Evolutionary conservation across 2,888 invertebrate genomes (phyloP).

Genomic region (Sceliomorpha sp.): DNA sequence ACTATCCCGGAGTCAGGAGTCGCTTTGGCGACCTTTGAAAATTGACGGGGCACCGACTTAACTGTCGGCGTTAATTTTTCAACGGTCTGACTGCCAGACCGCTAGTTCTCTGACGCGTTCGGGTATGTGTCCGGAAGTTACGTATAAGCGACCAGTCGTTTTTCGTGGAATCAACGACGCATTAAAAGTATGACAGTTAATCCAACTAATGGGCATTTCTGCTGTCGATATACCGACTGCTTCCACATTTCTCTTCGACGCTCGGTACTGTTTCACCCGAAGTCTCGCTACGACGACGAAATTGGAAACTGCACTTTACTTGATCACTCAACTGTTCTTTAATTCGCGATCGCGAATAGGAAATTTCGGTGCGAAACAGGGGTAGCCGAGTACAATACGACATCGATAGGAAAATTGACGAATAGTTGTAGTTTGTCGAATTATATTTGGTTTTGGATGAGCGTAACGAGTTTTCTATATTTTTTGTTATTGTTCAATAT

Average conservation of each 20-base stretch:
- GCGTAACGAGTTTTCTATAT: too few species aligned
- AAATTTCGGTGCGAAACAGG: conserved; percentile 27
- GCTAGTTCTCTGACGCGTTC: conserved; percentile 43
- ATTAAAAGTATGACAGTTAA: conserved; percentile 68
- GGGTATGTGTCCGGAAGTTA: conserved; percentile 50
- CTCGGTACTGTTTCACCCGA: conserved; percentile 44
- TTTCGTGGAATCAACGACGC: conserved; percentile 56
- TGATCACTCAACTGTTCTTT: conserved; percentile 68
- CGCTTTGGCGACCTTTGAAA: conserved; percentile 33
- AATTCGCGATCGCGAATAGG: conserved; percentile 42
- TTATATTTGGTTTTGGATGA: too few species aligned
- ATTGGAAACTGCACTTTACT: conserved; percentile 72
- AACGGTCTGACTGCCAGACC: conserved; percentile 23
- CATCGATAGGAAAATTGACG: too few species aligned
- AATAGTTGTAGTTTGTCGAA: too few species aligned
- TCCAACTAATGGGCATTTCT: conserved; percentile 72
- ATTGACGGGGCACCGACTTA: conserved; percentile 50
- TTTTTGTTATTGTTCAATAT: too few species aligned
- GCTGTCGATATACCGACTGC: conserved; percentile 56
- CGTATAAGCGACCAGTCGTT: conserved; percentile 49
- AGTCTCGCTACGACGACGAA: conserved; percentile 49
- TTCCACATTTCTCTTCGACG: conserved; percentile 49
- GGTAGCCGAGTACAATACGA: too few species aligned
- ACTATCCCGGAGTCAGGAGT: conserved; percentile 6
- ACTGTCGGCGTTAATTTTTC: conserved; percentile 52